Conservation (phyloP, 2,888 invertebrate genomes). For the Phalangium opilio region DNA sequence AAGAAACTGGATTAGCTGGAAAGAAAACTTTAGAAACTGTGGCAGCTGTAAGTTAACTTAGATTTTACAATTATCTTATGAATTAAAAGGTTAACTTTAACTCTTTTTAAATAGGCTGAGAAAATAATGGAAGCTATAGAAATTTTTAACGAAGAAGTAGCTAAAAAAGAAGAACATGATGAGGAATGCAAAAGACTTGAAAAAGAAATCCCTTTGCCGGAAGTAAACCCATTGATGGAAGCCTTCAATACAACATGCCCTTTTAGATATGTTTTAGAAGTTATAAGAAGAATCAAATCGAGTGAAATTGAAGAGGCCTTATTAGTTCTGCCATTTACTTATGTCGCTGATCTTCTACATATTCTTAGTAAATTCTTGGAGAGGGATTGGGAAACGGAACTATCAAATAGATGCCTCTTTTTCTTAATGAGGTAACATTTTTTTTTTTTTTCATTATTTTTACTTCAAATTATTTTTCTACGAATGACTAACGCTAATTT, state of each 20-base stretch:
- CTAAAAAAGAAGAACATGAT: conserved; percentile 24
- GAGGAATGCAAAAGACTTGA: conserved; percentile 7
- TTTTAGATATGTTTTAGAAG: conserved; percentile 65
- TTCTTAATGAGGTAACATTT: conserved; percentile 37
- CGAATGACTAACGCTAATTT: too few relatives aligned
- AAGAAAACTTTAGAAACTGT: conserved; percentile 75
- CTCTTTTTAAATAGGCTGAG: conserved; percentile 48
- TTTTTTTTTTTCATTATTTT: neutral
- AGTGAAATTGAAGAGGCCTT: conserved; percentile 85
- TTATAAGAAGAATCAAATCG: conserved; percentile 58
- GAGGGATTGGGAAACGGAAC: conserved; percentile 53
- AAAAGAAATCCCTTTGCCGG: conserved; percentile 33
- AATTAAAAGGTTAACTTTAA: conserved; percentile 7
- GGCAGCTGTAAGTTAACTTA: conserved; percentile 50
- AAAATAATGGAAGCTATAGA: conserved; percentile 79
- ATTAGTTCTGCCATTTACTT: conserved; percentile 64
- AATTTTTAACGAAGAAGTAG: conserved; percentile 45
- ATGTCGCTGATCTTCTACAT: conserved; percentile 59
- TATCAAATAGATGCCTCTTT: conserved; percentile 55
- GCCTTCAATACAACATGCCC: conserved; percentile 56
- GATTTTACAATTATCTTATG: conserved; percentile 1
- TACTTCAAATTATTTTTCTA: neutral
- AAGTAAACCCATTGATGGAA: conserved; percentile 62
- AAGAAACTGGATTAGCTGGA: conserved; percentile 63
- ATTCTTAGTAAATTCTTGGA: conserved; percentile 51